These are phyloP conservation scores for Lasioglossum leucozonium DNA, from an alignment of 2,888 invertebrate species.

Conservation along the genomic window DNA sequence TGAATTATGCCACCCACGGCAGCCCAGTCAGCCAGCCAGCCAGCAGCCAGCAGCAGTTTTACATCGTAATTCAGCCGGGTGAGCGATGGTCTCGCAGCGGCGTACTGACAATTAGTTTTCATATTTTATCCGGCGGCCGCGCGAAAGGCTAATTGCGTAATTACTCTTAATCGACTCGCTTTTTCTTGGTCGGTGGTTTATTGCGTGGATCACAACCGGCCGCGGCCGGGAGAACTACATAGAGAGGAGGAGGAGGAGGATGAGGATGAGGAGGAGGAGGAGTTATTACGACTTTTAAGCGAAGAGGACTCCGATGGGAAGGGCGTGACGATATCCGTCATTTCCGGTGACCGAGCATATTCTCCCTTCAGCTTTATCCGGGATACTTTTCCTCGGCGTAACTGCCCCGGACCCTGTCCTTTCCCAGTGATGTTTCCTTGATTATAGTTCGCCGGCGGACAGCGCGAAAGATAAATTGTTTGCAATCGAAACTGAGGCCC, in stretches of 20 bases:
- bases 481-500: constrained; percentile 64
- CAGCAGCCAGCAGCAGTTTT: neutral
- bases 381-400: constrained; percentile 42
- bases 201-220: constrained; percentile 17
- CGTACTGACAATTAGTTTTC: constrained; percentile 40
- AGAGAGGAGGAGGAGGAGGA: neutral
- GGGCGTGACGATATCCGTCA: constrained; percentile 54
- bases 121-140: constrained; percentile 38
- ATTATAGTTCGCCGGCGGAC: constrained; percentile 56
- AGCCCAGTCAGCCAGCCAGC: too few relatives aligned
- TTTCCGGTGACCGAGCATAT: constrained; percentile 51
- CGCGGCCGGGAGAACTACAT: neutral
- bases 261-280: neutral
- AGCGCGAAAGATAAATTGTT: constrained; percentile 62
- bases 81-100: constrained; percentile 16
- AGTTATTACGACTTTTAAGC: constrained; percentile 18
- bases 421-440: constrained; percentile 65
- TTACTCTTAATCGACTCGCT: constrained; percentile 47
- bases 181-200: neutral
- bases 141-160: constrained; percentile 43
- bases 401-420: constrained; percentile 55
- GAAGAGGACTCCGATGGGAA: constrained; percentile 6
- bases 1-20: constrained; percentile 42
- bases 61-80: constrained; percentile 38
- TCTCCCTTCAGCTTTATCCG: constrained; percentile 43